These are phyloP conservation scores for Nemapogon koenigi DNA, from an alignment of 2,888 invertebrate genomes.

Conservation along the genomic window DNA sequence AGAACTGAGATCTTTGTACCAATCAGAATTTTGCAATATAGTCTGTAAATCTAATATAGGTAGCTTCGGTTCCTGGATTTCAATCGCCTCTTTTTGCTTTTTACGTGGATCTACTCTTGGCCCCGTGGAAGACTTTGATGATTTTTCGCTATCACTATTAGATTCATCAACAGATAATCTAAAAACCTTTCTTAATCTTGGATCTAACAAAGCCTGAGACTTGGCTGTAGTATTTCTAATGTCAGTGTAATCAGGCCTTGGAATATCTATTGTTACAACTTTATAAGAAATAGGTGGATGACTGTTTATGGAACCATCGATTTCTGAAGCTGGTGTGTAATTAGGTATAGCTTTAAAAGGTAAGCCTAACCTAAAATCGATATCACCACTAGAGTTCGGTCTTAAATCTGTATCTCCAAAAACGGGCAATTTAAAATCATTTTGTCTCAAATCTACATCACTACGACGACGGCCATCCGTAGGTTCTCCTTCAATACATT, in stretches of 20 bases:
- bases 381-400: conserved; percentile 65
- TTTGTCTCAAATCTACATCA: conserved; percentile 58
- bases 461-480: conserved; percentile 50
- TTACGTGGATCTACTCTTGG: conserved; percentile 55
- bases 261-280: conserved; percentile 67
- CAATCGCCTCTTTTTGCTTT: conserved; percentile 43
- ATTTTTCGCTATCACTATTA: conserved; percentile 66
- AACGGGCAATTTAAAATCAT: conserved; percentile 58
- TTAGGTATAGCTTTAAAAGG: conserved; percentile 84
- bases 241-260: conserved; percentile 77
- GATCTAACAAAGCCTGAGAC: conserved; percentile 76
- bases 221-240: conserved; percentile 74
- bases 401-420: conserved; percentile 73
- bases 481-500: conserved; percentile 63
- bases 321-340: conserved; percentile 85
- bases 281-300: conserved; percentile 79
- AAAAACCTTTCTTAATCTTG: conserved; percentile 77
- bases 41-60: conserved; percentile 64
- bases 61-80: conserved; percentile 36
- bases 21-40: conserved; percentile 70
- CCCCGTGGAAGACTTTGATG: conserved; percentile 35
- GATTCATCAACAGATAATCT: conserved; percentile 69
- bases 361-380: conserved; percentile 75
- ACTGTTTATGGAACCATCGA: conserved; percentile 81
- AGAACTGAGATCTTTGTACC: conserved; percentile 75